These are phyloP conservation scores for Clytia hemisphaerica DNA, from an alignment of 30 jellyfish, hydroid and myxozoan species.

Conservation along the genomic window DNA sequence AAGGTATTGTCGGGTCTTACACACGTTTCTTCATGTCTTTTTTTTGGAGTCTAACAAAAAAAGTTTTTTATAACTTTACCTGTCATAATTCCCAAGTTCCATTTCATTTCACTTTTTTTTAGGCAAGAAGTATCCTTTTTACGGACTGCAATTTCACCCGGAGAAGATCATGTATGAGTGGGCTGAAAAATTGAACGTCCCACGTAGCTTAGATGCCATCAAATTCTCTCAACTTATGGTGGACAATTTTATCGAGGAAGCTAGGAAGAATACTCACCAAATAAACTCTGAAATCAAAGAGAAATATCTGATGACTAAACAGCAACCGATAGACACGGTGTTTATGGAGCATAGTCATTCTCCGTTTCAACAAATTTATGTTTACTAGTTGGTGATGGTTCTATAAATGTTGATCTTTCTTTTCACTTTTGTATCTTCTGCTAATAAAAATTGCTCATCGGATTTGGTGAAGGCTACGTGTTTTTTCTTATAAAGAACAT, in stretches of 20 bases:
- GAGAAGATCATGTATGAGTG: conserved; percentile 56
- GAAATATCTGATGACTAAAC: conserved; percentile 14
- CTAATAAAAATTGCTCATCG: too few relatives aligned
- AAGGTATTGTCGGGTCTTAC: too few relatives aligned
- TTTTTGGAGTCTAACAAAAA: too few relatives aligned
- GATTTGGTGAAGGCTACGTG: too few relatives aligned
- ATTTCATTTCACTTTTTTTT: too few relatives aligned
- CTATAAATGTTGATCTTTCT: too few relatives aligned
- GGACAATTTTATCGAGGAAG: conserved; percentile 40
- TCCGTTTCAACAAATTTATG: conserved; percentile 23
- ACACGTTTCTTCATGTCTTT: too few relatives aligned
- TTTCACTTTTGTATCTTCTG: too few relatives aligned
- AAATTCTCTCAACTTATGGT: conserved; percentile 28
- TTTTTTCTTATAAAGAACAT: too few relatives aligned
- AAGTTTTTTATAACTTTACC: too few relatives aligned
- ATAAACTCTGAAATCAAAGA: conserved; percentile 19
- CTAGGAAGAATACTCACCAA: conserved; percentile 31
- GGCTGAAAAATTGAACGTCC: conserved; percentile 37
- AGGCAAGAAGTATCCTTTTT: conserved; percentile 65
- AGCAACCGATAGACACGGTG: conserved; percentile 33
- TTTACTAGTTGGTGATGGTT: neutral
- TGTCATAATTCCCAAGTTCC: too few relatives aligned
- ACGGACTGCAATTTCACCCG: conserved; percentile 92
- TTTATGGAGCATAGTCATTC: conserved; percentile 24
- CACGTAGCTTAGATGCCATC: conserved; percentile 40